Percentiles rank a stretch among this genome's conserved stretches.
Evolutionary conservation across 2,113 vertebrate species (phyloP).

Genomic region (Hoplias malabaricus): DNA sequence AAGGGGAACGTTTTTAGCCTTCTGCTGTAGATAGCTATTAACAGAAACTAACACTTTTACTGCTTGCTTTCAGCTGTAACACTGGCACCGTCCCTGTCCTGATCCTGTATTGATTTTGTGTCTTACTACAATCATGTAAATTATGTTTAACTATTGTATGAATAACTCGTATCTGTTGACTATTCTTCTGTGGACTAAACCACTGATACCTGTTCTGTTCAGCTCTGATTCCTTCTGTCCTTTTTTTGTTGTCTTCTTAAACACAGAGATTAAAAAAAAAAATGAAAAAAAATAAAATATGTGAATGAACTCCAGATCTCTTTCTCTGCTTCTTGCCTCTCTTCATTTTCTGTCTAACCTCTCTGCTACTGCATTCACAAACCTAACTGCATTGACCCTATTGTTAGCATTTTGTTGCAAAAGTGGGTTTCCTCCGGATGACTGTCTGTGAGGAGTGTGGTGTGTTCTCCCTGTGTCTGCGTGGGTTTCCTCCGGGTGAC

Average conservation of each 20-base stretch:
- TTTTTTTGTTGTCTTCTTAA: constrained; percentile 67
- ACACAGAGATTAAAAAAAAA: constrained; percentile 43
- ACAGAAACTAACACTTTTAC: constrained; percentile 60
- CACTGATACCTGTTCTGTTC: constrained; percentile 55
- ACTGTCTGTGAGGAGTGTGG: no score
- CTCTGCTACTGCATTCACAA: background rate
- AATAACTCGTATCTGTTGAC: constrained; percentile 55
- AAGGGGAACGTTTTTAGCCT: constrained; percentile 1
- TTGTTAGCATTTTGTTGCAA: no score
- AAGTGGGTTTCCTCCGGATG: no score
- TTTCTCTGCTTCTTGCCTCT: constrained; percentile 50
- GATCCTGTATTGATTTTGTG: constrained; percentile 52
- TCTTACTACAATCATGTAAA: constrained; percentile 65
- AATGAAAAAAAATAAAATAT: constrained; percentile 70
- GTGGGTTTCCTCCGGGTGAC: no score
- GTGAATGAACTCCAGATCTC: constrained; percentile 62
- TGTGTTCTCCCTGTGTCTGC: no score
- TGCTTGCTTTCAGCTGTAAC: constrained; percentile 66
- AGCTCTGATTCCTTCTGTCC: constrained; percentile 54
- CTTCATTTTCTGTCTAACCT: background rate
- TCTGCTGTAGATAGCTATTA: constrained; percentile 64
- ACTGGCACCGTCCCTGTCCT: constrained; percentile 55
- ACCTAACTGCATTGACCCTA: constrained; percentile 38
- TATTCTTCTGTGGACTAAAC: constrained; percentile 72
- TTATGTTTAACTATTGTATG: constrained; percentile 60